Percentiles rank a stretch among this genome's conserved stretches.
phyloP scores from a whole-genome alignment of 1,140 invertebrate genomes.

The Dendroctonus valens region DNA sequence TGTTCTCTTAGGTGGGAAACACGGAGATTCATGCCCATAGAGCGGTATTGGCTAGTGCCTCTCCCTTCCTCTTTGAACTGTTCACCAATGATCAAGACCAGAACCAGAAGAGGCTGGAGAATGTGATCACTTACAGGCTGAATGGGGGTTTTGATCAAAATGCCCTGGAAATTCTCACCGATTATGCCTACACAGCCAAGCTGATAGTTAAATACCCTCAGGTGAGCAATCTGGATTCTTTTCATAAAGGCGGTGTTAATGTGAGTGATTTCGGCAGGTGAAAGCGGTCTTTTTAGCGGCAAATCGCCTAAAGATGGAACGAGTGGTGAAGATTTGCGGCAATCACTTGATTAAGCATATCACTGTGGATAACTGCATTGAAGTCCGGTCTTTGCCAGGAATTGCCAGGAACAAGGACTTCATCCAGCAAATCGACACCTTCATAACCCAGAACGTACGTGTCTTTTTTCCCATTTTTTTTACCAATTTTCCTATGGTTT shows the following conservation, averaged over 20 bases:
- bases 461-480: conserved; percentile 2
- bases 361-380: conserved; percentile 68
- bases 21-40: conserved; percentile 74
- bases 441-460: conserved; percentile 69
- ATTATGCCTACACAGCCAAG: conserved; percentile 75
- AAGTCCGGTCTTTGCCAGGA: conserved; percentile 66
- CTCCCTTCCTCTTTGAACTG: conserved; percentile 75
- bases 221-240: conserved; percentile 36
- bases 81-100: conserved; percentile 64
- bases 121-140: conserved; percentile 63
- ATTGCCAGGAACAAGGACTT: conserved; percentile 63
- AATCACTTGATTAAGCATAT: conserved; percentile 67
- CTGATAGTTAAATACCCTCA: conserved; percentile 51
- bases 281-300: conserved; percentile 75
- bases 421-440: conserved; percentile 64
- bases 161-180: conserved; percentile 70
- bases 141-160: conserved; percentile 66
- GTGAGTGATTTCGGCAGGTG: conserved; percentile 51
- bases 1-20: conserved; percentile 59
- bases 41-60: conserved; percentile 72
- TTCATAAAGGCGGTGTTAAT: background rate
- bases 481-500: conserved; percentile 1
- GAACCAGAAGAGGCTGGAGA: conserved; percentile 50
- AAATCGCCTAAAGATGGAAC: conserved; percentile 69
- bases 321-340: conserved; percentile 69